A percentile compares a stretch with the other conserved stretches of the same genome.
These are phyloP conservation scores for Sylvia borin DNA, from an alignment of 2,797 vertebrate genomes.

Conservation along the genomic window DNA sequence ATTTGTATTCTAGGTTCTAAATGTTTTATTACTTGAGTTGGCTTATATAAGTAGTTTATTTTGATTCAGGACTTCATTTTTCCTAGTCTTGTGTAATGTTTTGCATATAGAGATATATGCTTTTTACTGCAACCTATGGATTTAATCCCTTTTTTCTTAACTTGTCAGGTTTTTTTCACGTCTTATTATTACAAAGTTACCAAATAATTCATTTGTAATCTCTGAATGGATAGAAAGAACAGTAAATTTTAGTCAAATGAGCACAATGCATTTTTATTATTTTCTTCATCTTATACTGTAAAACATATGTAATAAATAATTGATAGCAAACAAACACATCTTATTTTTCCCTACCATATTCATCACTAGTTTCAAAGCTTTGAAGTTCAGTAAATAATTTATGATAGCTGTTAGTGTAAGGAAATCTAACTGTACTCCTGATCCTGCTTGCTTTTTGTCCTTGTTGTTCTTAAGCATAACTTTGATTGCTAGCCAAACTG, in stretches of 20 bases:
- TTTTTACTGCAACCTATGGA: neutral
- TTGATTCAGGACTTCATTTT: conserved; percentile 52
- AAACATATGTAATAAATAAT: conserved; percentile 77
- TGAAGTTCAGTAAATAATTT: conserved; percentile 79
- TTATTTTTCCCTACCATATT: conserved; percentile 67
- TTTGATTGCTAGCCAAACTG: conserved; percentile 42
- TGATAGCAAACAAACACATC: conserved; percentile 77
- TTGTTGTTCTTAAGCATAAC: conserved; percentile 62
- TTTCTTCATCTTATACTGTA: conserved; percentile 68
- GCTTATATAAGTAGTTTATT: conserved; percentile 2
- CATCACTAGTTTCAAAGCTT: conserved; percentile 74
- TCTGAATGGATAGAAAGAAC: neutral
- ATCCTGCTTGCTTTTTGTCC: conserved; percentile 70
- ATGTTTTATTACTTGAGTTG: conserved; percentile 42
- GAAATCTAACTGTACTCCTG: conserved; percentile 72
- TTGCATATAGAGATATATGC: conserved; percentile 1
- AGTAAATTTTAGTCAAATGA: conserved; percentile 53
- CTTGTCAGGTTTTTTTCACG: neutral
- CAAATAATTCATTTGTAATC: conserved; percentile 18
- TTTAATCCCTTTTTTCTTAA: neutral
- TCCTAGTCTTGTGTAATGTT: conserved; percentile 1
- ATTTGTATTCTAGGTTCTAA: conserved; percentile 8
- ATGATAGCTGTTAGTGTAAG: conserved; percentile 73
- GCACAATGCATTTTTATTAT: conserved; percentile 65
- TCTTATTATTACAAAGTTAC: conserved; percentile 48